phyloP scores from a whole-genome alignment of 2,888 invertebrate species.

The Phoronis australis region DNA sequence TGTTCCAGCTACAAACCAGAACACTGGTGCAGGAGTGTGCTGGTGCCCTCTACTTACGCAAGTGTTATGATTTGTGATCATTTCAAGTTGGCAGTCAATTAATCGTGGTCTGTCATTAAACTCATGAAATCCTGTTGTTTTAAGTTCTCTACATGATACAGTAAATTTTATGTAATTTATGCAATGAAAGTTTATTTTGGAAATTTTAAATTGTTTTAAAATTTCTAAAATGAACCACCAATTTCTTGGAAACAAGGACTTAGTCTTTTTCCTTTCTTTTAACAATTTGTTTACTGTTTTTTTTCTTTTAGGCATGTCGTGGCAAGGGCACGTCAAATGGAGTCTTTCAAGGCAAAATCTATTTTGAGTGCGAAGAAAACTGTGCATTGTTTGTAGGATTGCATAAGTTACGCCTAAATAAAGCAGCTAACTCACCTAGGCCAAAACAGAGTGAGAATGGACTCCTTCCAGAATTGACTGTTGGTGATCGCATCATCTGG shows the following conservation, averaged over 20 bases:
- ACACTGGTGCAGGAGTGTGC: too few relatives aligned
- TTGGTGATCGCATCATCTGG: conserved; percentile 58
- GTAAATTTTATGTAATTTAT: too few relatives aligned
- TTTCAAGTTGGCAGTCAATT: too few relatives aligned
- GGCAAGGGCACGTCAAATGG: conserved; percentile 35
- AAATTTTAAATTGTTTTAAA: too few relatives aligned
- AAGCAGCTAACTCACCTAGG: conserved; percentile 2
- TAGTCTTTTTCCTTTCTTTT: background rate
- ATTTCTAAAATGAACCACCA: too few relatives aligned
- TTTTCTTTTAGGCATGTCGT: conserved; percentile 17
- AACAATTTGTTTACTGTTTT: background rate
- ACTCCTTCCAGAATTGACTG: conserved; percentile 21
- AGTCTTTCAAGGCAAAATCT: conserved; percentile 21
- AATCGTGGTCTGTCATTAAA: too few relatives aligned
- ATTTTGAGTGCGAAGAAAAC: conserved; percentile 25
- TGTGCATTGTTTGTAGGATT: conserved; percentile 30
- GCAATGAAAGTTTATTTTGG: too few relatives aligned
- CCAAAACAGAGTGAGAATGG: background rate
- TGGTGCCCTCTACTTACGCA: too few relatives aligned
- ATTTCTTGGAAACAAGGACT: background rate
- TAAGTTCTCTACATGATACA: too few relatives aligned
- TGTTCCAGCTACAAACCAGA: too few relatives aligned
- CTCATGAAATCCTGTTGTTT: too few relatives aligned
- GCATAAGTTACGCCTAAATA: conserved; percentile 25
- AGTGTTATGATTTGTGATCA: too few relatives aligned